Conservation (phyloP, 2,113 vertebrate species). For the Oreochromis tanganicae region DNA sequence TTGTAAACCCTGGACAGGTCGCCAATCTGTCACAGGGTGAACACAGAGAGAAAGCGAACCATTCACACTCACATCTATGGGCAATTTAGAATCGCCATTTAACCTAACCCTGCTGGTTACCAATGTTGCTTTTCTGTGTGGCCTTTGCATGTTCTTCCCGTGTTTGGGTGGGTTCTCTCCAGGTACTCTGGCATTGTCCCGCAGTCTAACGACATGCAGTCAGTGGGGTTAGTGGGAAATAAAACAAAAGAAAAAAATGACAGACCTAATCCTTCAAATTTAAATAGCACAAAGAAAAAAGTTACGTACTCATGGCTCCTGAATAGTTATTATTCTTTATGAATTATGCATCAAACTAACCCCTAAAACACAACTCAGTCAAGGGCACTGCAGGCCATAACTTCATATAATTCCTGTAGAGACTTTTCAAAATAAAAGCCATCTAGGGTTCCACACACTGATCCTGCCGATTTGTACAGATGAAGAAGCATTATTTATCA, state of each 20-base stretch:
- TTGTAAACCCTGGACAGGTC: neutral
- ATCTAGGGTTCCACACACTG: neutral
- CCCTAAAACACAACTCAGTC: neutral
- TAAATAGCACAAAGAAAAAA: neutral
- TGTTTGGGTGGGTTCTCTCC: neutral
- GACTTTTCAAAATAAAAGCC: neutral
- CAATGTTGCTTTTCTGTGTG: neutral
- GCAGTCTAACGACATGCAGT: neutral
- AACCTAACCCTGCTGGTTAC: neutral
- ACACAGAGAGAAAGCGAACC: neutral
- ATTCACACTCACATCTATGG: neutral
- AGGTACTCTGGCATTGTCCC: neutral
- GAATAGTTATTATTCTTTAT: neutral
- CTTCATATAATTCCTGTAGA: neutral
- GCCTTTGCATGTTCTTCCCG: neutral
- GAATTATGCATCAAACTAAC: neutral
- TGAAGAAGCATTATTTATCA: neutral
- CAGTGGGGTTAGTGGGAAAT: neutral
- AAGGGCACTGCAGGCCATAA: neutral
- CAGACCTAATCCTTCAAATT: neutral
- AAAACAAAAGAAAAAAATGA: neutral
- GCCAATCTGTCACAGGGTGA: neutral
- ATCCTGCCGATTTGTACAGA: neutral
- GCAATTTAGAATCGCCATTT: neutral
- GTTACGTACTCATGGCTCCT: neutral